Evolutionary conservation across 2,888 invertebrate genomes (phyloP).

Genomic region (Leptopilina syphax): DNA sequence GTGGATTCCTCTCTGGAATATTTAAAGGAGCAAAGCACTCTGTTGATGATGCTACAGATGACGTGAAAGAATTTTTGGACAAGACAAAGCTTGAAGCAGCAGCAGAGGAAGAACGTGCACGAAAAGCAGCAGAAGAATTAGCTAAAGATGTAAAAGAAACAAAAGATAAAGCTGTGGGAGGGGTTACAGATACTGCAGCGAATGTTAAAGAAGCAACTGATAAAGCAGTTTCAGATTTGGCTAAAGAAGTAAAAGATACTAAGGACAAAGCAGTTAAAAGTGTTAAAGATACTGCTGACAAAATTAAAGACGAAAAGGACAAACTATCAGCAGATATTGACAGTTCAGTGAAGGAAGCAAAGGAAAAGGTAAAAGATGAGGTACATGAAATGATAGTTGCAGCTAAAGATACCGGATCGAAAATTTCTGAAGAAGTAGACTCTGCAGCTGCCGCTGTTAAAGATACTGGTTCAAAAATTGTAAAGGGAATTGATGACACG

Average conservation of each 20-base stretch:
- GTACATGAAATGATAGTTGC: constrained; percentile 61
- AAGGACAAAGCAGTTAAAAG: constrained; percentile 9
- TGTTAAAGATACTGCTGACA: constrained; percentile 59
- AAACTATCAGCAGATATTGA: constrained; percentile 47
- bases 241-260: constrained; percentile 41
- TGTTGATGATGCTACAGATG: constrained; percentile 58
- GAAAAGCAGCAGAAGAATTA: constrained; percentile 54
- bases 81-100: constrained; percentile 72
- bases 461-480: constrained; percentile 50
- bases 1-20: constrained; percentile 42
- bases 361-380: constrained; percentile 52
- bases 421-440: constrained; percentile 37
- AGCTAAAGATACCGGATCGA: constrained; percentile 28
- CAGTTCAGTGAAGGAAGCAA: constrained; percentile 46
- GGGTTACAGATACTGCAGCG: constrained; percentile 40
- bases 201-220: constrained; percentile 47
- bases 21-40: constrained; percentile 43
- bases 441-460: constrained; percentile 44
- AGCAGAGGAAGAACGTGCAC: constrained; percentile 48
- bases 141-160: constrained; percentile 48
- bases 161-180: constrained; percentile 47
- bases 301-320: constrained; percentile 64
- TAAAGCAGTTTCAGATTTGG: constrained; percentile 70
- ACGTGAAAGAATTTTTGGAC: constrained; percentile 77
- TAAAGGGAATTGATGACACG: too few relatives aligned